A percentile compares a stretch with the other conserved stretches of the same genome.
These are phyloP conservation scores for Grapholita molesta DNA, from an alignment of 1,140 invertebrate genomes.

Conservation along the genomic window DNA sequence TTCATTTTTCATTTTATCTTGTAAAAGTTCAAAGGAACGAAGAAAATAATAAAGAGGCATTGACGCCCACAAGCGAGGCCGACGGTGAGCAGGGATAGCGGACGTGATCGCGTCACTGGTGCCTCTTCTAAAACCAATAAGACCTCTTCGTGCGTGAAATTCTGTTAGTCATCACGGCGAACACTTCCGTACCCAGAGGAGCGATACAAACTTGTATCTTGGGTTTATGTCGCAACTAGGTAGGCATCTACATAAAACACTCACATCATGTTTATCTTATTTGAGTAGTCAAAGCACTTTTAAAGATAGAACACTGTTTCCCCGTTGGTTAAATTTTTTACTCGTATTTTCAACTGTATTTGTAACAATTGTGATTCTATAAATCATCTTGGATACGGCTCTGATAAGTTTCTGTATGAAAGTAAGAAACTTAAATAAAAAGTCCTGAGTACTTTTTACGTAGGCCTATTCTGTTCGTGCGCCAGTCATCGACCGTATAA, in stretches of 20 bases:
- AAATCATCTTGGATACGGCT: no score
- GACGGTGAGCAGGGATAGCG: background rate
- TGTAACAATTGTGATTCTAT: background rate
- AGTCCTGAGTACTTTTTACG: background rate
- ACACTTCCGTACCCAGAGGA: slow-evolving; percentile 9
- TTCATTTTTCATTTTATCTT: background rate
- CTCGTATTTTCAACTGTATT: background rate
- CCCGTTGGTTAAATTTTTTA: background rate
- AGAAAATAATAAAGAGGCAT: background rate
- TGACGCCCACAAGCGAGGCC: background rate
- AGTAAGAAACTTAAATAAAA: background rate
- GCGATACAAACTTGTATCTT: slow-evolving; percentile 10
- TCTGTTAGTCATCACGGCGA: slow-evolving; percentile 23
- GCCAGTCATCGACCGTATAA: slow-evolving; percentile 41
- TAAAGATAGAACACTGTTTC: background rate
- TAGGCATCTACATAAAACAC: background rate
- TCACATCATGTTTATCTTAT: background rate
- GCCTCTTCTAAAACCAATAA: slow-evolving; percentile 32
- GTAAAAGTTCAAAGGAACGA: background rate
- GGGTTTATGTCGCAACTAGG: background rate
- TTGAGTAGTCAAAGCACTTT: background rate
- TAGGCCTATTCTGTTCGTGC: slow-evolving; percentile 17
- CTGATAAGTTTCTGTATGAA: no score
- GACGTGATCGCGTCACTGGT: slow-evolving; percentile 28
- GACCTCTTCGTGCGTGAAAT: slow-evolving; percentile 27